Base-by-base conservation (phyloP, 2,888 invertebrate genomes). In the Euproctis similis region DNA sequence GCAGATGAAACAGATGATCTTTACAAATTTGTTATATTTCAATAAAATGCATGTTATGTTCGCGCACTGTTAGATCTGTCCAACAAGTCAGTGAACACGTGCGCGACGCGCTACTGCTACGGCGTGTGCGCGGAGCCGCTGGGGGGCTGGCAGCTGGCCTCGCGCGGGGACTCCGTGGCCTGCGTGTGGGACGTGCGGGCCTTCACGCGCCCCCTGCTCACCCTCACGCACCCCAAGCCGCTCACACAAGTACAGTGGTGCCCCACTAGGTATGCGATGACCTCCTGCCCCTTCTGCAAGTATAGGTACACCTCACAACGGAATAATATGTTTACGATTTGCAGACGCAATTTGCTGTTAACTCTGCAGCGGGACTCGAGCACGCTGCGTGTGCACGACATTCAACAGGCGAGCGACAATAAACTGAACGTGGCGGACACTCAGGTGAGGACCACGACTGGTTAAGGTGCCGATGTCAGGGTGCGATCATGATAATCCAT, bases 161-260 rank as follows among this genome's bases (percentile, higher is more conserved):
- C 96, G 20, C 94, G 90, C 59, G 87, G 90, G 23, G 96, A 96
- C 58, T 91, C 89, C 58, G 90, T 91, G 52, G 90, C 95, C 32
- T 89, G 89, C 39, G 87, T 97, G 33, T 97, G 97, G 97, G 97
- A 97, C 72, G 88, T 91, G 25, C 85, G 97, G 31, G 91, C 90
- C 56, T 92, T 96, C 60, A 93, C 95, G 47, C 92, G 94, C 56
- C 95, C 97, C 1, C 87, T 93, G 40, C 80, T 93, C 13, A 89
- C 91, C 7, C 78, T 95, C 35, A 88, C 89, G 26, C 91, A 64
- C 30, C 50, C 62, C 28, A 91, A 91, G 58, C 88, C 89, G 31
- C 86, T 95, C 30, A 85, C 88, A 8, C 92, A 91, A 74, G 87
- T 96, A 27, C 87, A 89, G 36, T 97, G 97, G 97, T 95, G 96